Conservation (phyloP, 2,797 vertebrate species). For the Sphaeramia orbicularis region DNA sequence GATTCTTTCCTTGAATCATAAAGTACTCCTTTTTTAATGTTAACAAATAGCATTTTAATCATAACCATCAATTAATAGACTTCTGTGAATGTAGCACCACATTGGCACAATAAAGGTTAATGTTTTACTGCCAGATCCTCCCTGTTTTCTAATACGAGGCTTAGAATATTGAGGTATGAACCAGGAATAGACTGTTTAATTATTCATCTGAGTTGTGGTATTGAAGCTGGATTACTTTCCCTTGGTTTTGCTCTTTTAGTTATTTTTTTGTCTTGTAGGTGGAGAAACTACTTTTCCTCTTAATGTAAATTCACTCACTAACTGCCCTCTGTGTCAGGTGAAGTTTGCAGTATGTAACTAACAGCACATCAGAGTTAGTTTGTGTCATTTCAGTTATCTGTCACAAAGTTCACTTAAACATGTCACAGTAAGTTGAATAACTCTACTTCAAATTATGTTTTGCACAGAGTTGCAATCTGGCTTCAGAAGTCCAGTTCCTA, state of each 20-base stretch:
- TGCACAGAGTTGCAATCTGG: too few relatives aligned
- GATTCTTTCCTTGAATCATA: constrained; percentile 47
- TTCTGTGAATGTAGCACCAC: not conserved
- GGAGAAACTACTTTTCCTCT: not conserved
- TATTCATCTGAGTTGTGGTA: constrained; percentile 33
- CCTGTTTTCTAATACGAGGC: constrained; percentile 1
- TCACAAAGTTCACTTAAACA: not conserved
- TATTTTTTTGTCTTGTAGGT: constrained; percentile 1
- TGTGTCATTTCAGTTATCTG: not conserved
- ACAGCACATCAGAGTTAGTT: not conserved
- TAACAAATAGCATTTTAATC: constrained; percentile 6
- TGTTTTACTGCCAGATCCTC: constrained; percentile 1
- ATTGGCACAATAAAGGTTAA: not conserved
- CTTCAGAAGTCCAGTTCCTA: not conserved
- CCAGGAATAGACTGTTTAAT: constrained; percentile 16
- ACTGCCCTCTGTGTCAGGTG: not conserved
- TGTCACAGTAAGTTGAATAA: not conserved
- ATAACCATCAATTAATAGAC: constrained; percentile 8
- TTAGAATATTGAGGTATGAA: constrained; percentile 6
- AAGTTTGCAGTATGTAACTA: not conserved
- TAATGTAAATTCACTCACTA: not conserved
- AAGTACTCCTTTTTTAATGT: constrained; percentile 20
- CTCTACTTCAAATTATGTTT: too few relatives aligned
- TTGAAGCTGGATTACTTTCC: not conserved
- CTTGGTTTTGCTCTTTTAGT: constrained; percentile 6